These are phyloP conservation scores for Erebia ligea DNA, from an alignment of 2,888 invertebrate species.

Conservation along the genomic window DNA sequence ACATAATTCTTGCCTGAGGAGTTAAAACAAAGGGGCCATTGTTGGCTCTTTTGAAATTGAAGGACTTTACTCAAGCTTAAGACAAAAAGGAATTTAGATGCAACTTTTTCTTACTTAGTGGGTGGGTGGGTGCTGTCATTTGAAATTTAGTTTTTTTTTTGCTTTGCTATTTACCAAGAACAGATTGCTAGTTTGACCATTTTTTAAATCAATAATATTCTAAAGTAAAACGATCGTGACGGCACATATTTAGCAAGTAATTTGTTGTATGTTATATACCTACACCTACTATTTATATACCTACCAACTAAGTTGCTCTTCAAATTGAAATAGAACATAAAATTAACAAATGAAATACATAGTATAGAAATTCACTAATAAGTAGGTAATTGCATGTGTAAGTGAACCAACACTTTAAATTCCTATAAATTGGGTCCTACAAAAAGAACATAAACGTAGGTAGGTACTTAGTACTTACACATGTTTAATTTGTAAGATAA, in stretches of 20 bases:
- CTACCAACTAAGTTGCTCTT: neutral
- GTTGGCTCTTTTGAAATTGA: constrained; percentile 43
- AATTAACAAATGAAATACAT: neutral
- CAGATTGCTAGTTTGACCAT: constrained; percentile 31
- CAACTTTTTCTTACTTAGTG: constrained; percentile 53
- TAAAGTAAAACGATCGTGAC: constrained; percentile 63
- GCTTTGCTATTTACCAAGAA: constrained; percentile 11
- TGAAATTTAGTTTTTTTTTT: constrained; percentile 33
- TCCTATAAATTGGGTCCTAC: neutral
- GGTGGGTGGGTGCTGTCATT: constrained; percentile 59
- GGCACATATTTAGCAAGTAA: constrained; percentile 50
- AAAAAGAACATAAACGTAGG: no score
- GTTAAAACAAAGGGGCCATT: constrained; percentile 66
- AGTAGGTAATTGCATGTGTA: neutral
- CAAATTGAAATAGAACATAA: neutral
- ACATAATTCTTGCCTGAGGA: constrained; percentile 54
- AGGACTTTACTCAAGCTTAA: constrained; percentile 30
- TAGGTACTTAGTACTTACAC: no score
- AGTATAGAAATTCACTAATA: neutral
- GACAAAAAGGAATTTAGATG: constrained; percentile 42
- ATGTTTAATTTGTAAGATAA: no score
- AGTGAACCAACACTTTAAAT: neutral
- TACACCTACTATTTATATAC: neutral
- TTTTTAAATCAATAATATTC: neutral
- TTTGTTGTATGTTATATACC: neutral